Base-by-base conservation (phyloP, 2,888 invertebrate genomes). In the Drosophila cognata region DNA sequence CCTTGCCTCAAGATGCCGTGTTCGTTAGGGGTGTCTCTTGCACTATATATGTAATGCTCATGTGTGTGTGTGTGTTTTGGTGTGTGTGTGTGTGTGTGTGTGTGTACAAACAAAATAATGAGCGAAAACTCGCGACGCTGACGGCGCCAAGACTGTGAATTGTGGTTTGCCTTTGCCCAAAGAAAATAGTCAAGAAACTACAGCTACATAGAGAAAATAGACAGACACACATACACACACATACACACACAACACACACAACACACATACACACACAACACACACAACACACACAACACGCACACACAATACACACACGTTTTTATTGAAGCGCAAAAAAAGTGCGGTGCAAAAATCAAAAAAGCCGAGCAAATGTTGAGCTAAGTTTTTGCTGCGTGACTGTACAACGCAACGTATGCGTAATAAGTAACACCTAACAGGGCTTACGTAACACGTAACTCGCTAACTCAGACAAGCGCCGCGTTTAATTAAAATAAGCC, bases 51-150 rank as follows among this genome's bases (percentile, higher is more conserved):
- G 46, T 25, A 46, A 46, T 46, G 18, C 25, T 16, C 28, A 25
- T 25, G 7, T 46, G n/a, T n/a, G 11, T 29, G 18, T 50, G 28
- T 29, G 18, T 29, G 18, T 11, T 21, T 21, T 21, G 21, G 5
- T 18, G 6, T 29, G 10, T 18, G 46, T 25, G 25, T 46, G 11
- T 46, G n/a, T n/a, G 4, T 21, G 11, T 16, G 43, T 43, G 13
- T 25, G 13, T 21, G 46, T n/a, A 29, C 29, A 51, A 56, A 57
- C 46, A 70, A 41, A 36, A 53, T 65, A 78, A 79, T 82, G 35
- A 79, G 82, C 63, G 63, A 82, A 82, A 79, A 63, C 36, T 74
- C 89, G 83, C 83, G 82, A 55, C 53, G 70, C 71, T 70, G 61
- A 56, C 28, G 36, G 28, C 33, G 57, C 75, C 53, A 57, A 69